These are phyloP conservation scores for Numenius phaeopus DNA, from an alignment of 2,797 vertebrate species.

Conservation along the genomic window DNA sequence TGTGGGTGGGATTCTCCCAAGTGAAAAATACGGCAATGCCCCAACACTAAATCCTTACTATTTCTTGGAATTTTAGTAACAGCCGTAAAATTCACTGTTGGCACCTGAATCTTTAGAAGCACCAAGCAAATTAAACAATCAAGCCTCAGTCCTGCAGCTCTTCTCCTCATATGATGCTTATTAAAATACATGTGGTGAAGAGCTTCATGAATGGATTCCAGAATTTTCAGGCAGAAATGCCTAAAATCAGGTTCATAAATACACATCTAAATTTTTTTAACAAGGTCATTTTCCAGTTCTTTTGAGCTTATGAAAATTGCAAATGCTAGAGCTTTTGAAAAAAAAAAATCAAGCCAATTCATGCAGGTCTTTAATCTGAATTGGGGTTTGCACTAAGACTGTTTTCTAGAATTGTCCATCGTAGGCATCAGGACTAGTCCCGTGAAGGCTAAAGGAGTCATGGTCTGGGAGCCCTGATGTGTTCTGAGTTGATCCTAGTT, in stretches of 20 bases:
- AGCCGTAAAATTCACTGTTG: conserved; percentile 19
- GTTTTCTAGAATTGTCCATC: background rate
- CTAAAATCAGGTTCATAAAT: background rate
- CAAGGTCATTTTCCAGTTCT: background rate
- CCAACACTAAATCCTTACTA: background rate
- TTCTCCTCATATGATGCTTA: background rate
- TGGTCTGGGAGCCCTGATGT: background rate
- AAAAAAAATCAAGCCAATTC: background rate
- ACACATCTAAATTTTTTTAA: background rate
- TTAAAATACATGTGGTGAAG: conserved; percentile 20
- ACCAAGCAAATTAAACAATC: background rate
- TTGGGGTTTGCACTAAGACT: background rate
- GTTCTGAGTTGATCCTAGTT: background rate
- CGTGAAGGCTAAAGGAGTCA: background rate
- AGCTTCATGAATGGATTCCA: background rate
- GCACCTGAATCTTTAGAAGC: conserved; percentile 11
- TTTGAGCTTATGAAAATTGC: background rate
- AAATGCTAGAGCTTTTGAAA: background rate
- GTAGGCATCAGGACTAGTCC: background rate
- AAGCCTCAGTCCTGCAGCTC: background rate
- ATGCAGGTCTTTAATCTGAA: background rate
- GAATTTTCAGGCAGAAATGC: background rate
- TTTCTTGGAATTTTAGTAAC: conserved; percentile 60
- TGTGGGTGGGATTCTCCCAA: conserved; percentile 55
- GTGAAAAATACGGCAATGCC: conserved; percentile 4